Evolutionary conservation across 2,888 invertebrate species (phyloP), one percentile per base, ranked within the genome.

Genomic region (Meta bourneti): DNA sequence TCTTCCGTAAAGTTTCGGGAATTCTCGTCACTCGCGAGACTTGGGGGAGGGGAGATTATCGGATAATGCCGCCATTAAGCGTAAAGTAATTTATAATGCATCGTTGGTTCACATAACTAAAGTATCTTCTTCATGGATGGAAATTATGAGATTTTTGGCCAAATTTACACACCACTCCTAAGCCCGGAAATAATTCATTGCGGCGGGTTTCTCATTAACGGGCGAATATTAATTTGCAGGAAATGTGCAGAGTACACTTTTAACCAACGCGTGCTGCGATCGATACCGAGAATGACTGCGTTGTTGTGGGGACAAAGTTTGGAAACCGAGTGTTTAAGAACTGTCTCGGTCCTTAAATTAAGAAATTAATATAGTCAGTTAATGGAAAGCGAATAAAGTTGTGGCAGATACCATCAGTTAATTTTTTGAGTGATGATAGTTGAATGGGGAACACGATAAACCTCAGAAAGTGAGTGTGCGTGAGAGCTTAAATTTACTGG

Each of bases 51-150:
- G 70, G 34, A 70, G 80, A 87, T 80, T 87, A 80, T 87, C 72
- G 79, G 72, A 87, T 80, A 87, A 80, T 80, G 79, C 61, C 54
- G 54, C 87, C 72, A 87, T 87, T 87, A 87, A 80, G 87, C 80
- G 80, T 87, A 72, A 78, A 72, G 87, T 54, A 87, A 87, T 87
- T 87, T 79, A 79, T 87, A 87, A 87, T 87, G 87, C 79, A 79
- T 74, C 87, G 80, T 72, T 80, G 80, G 20, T 72, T 78, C 77
- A 16, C 71, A 70, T 61, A 87, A 72, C 79, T 34, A 79, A 87
- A 80, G 80, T 72, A 48, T 87, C 87, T 87, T 80, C 79, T 87
- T 87, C 80, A 70, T 19, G 49, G 77, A 5, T 13, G 70, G 71
- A 80, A 87, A 87, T 86, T 87, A 87, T 79, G 79, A 72, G 70